Base-by-base conservation (phyloP, 2,888 invertebrate genomes). In the Agrotis clavis region DNA sequence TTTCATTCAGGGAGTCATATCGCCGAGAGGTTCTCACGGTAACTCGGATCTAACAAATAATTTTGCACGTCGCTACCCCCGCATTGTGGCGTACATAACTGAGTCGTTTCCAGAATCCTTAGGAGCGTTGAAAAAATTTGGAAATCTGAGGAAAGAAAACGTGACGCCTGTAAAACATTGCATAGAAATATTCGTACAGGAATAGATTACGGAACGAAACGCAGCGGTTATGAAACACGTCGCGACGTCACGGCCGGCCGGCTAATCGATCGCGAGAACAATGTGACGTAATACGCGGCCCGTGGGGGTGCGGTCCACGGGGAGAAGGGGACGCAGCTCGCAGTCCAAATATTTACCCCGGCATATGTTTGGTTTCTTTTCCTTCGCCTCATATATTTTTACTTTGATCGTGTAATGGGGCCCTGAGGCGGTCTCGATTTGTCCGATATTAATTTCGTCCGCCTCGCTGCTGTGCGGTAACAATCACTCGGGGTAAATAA, bases 291-390 rank as follows among this genome's bases (percentile, higher is more conserved):
- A 94, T 90, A 90, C 89, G 83, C 57, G 57, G 25, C 35, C 57
- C 35, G 90, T 86, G 91, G 91, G 88, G 91, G 88, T 85, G 88
- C 84, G 87, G 84, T 87, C 86, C 81, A 72, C 74, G 75, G 87
- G 89, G 87, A 86, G 86, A 86, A 82, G 87, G 89, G 90, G 89
- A 85, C 88, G 87, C 88, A 88, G 87, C 86, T 87, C 89, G 87
- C 91, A 90, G 91, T 91, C 92, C 94, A 95, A 96, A 96, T 95
- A 95, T 96, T 96, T 96, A 93, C 92, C 86, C 90, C 89, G 90
- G 94, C 94, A 95, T 95, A 95, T 96, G 96, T 95, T 96, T 95
- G 95, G 94, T 94, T 96, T 96, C 95, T 94, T 96, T 96, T 95
- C 93, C 94, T 94, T 92, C 93, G 95, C 93, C 92, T 95, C 96